These are phyloP conservation scores for Tragelaphus eurycerus DNA, from an alignment of 2,797 vertebrate species.

Conservation along the genomic window DNA sequence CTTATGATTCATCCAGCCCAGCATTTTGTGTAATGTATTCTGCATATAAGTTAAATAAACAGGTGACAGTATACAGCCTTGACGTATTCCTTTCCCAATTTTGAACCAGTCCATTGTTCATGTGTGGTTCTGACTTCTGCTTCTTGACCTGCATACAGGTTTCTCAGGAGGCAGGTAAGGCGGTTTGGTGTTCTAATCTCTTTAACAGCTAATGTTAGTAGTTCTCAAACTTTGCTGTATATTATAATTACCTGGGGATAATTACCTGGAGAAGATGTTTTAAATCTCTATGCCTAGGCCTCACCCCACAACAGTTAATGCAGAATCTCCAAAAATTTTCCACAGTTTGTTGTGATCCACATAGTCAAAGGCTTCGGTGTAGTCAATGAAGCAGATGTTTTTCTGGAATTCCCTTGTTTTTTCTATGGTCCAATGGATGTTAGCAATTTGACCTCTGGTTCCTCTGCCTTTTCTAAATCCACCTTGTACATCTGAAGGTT, in stretches of 20 bases:
- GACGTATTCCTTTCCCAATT: background rate
- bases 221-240: background rate
- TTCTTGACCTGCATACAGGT: background rate
- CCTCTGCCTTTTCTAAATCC: background rate
- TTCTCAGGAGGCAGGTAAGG: background rate
- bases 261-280: background rate
- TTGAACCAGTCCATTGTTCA: background rate
- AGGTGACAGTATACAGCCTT: background rate
- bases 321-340: background rate
- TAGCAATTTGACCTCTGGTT: background rate
- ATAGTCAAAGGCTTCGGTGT: background rate
- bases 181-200: background rate
- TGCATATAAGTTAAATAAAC: background rate
- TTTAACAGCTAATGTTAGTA: background rate
- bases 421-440: background rate
- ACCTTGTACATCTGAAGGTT: background rate
- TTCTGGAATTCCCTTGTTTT: background rate
- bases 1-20: background rate
- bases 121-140: background rate
- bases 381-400: background rate
- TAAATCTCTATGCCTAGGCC: background rate
- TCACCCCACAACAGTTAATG: background rate
- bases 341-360: background rate
- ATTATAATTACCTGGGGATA: background rate
- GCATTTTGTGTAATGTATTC: background rate